Evolutionary conservation across 2,797 vertebrate species (phyloP).

Genomic region (Odontamblyopus lacepedii): DNA sequence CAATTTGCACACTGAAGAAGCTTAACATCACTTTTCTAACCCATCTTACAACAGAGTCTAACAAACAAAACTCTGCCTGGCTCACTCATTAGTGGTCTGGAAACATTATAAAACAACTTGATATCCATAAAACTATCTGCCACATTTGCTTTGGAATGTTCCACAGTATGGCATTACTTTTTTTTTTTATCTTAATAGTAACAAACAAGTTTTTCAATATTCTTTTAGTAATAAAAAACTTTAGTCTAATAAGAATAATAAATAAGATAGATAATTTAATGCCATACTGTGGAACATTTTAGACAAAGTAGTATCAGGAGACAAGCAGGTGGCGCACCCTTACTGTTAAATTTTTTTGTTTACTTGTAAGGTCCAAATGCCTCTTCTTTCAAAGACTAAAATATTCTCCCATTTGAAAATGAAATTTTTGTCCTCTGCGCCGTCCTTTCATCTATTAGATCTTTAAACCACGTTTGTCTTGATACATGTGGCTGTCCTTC

Average conservation of each 20-base stretch:
- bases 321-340: not conserved
- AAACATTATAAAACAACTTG: too few species aligned
- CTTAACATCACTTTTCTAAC: too few species aligned
- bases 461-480: conserved; percentile 9
- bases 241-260: not conserved
- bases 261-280: not conserved
- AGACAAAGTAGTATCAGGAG: not conserved
- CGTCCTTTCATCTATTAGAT: not conserved
- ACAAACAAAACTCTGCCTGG: too few species aligned
- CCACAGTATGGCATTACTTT: too few species aligned
- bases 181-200: too few species aligned
- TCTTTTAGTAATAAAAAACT: not conserved
- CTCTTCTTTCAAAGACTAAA: not conserved
- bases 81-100: too few species aligned
- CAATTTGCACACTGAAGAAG: too few species aligned
- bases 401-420: conserved; percentile 1
- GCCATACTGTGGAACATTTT: not conserved
- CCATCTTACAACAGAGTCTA: too few species aligned
- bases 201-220: not conserved
- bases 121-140: not conserved
- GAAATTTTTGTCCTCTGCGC: not conserved
- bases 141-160: not conserved
- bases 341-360: too few species aligned
- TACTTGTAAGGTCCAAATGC: not conserved
- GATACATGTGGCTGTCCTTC: not conserved